Percentiles rank a stretch among this genome's conserved stretches.
Evolutionary conservation across 2,797 vertebrate species (phyloP).

Genomic region (Schizopygopsis malacanthus): DNA sequence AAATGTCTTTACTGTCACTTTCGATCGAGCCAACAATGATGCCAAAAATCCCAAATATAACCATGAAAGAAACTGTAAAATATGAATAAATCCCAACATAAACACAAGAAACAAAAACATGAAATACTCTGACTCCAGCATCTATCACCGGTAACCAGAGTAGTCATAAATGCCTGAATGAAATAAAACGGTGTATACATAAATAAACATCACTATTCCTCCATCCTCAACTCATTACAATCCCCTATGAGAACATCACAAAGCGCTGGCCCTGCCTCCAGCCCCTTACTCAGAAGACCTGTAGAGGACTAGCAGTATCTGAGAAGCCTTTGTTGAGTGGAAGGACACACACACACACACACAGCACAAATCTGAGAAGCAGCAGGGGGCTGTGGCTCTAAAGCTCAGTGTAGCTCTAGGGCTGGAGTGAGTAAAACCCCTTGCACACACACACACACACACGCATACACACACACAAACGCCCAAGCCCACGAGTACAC

Average conservation of each 20-base stretch:
- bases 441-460: not conserved
- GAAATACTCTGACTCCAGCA: not conserved
- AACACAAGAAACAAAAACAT: not conserved
- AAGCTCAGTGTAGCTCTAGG: slow-evolving; percentile 56
- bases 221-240: slow-evolving; percentile 48
- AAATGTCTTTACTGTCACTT: not conserved
- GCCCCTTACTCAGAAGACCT: slow-evolving; percentile 50
- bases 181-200: not conserved
- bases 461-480: not conserved
- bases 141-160: not conserved
- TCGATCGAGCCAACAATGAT: not conserved
- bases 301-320: slow-evolving; percentile 48
- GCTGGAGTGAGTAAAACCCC: slow-evolving; percentile 47
- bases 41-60: not conserved
- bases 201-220: slow-evolving; percentile 31
- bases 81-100: not conserved
- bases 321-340: slow-evolving; percentile 61
- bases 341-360: not conserved
- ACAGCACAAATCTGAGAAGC: slow-evolving; percentile 59
- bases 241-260: slow-evolving; percentile 33
- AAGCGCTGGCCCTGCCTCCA: slow-evolving; percentile 47
- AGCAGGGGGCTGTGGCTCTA: slow-evolving; percentile 61
- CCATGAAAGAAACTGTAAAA: not conserved
- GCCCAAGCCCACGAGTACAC: not conserved
- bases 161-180: not conserved